Conservation (phyloP, 2,888 invertebrate genomes). For the Eupeodes latifasciatus region DNA sequence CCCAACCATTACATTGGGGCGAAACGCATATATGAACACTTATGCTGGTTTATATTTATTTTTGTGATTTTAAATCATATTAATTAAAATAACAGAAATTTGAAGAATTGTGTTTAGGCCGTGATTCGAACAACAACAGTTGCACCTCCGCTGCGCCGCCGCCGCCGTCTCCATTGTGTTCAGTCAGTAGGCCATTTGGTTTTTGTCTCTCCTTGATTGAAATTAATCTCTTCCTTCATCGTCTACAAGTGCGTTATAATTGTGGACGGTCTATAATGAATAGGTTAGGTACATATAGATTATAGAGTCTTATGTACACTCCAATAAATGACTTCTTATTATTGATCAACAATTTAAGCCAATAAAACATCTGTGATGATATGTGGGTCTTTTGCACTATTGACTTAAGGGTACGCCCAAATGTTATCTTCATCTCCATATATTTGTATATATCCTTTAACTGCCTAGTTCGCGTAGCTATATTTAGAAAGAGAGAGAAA, state of each 20-base stretch:
- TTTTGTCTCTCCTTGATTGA: no score
- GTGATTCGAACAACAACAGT: no score
- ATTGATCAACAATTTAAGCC: neutral
- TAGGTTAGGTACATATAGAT: neutral
- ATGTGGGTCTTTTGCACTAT: constrained; percentile 47
- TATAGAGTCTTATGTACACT: neutral
- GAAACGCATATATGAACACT: no score
- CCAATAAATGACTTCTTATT: neutral
- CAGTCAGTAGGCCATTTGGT: no score
- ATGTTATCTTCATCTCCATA: constrained; percentile 41
- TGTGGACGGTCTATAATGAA: neutral
- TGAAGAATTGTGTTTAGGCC: no score
- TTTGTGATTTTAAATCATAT: no score
- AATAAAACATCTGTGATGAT: constrained; percentile 62
- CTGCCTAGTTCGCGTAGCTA: neutral
- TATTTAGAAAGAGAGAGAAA: constrained; percentile 27
- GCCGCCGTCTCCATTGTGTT: no score
- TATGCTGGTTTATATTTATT: no score
- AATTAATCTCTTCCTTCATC: neutral
- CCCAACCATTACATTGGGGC: no score
- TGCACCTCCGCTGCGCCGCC: no score
- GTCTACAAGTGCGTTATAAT: neutral
- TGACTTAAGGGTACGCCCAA: constrained; percentile 49
- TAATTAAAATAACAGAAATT: no score
- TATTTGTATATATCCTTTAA: constrained; percentile 57